Base-by-base conservation (phyloP, 2,113 vertebrate genomes). In the Nerophis lumbriciformis region DNA sequence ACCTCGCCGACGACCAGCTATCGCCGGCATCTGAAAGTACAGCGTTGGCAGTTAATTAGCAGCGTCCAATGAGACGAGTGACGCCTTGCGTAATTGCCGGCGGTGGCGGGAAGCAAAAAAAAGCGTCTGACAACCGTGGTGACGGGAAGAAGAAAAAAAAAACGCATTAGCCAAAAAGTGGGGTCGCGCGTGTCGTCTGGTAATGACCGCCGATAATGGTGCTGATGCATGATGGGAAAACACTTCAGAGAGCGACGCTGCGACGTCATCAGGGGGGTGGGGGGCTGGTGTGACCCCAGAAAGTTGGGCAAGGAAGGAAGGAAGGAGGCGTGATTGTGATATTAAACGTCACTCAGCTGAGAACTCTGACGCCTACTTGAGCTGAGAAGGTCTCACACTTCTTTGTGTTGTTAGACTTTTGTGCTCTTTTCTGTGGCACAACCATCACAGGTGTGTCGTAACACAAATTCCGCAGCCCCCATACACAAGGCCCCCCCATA, bases 261-360 rank as follows among this genome's bases (percentile, higher is more conserved):
- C 6, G 54, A 56, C 55, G 39, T 57, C 55, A 57, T 6, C 19
- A 3, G 55, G 39, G 39, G 39, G 39, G 39, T 39, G 42, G 42
- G 10, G 39, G 37, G 10, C 55, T 12, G 55, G 37, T 19, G 21
- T 57, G 55, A 57, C 55, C 55, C 38, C 38, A n/a, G n/a, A 57
- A 57, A 57, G n/a, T n/a, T 57, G 55, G 38, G 53, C 14, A 55
- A 55, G 36, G 36, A n/a, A 15, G 53, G 35, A 36, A 14, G 13
- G 6, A 7, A 7, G 16, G 21, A 3, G 52, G 49, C 56, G 42
- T 59, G 42, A 60, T 59, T 71, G 67, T 63, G 75, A 64, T 77
- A 68, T 75, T 84, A 77, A 71, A 73, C 61, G 65, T 84, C 78
- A 65, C 73, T 53, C 36, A 8, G 68, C 62, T 76, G 68, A 76